Conservation (phyloP, 1,140 invertebrate genomes). For the Hestina assimilis region DNA sequence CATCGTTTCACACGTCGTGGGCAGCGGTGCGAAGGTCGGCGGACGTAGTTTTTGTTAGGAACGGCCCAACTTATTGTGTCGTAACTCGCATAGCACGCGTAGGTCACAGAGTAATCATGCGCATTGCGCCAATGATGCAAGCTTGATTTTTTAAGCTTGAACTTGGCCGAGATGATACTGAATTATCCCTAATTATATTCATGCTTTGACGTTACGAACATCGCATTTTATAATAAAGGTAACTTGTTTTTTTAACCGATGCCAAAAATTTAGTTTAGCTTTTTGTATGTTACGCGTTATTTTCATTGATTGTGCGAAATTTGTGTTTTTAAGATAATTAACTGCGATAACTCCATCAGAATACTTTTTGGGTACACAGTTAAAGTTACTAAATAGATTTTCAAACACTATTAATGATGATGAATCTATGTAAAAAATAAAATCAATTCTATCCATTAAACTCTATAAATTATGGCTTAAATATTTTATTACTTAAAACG, state of each 20-base stretch:
- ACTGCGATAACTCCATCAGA: too few relatives aligned
- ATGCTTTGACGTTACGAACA: neutral
- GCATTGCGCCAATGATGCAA: slow-evolving; percentile 42
- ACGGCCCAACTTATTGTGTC: slow-evolving; percentile 25
- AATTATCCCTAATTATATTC: slow-evolving; percentile 11
- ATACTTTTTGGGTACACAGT: too few relatives aligned
- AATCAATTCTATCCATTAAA: too few relatives aligned
- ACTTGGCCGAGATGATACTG: slow-evolving; percentile 47
- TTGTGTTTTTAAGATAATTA: too few relatives aligned
- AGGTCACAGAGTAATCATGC: slow-evolving; percentile 37
- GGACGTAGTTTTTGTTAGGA: slow-evolving; percentile 47
- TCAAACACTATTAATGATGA: too few relatives aligned
- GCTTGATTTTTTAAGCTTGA: slow-evolving; percentile 42
- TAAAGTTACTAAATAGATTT: too few relatives aligned
- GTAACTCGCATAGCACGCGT: slow-evolving; percentile 38
- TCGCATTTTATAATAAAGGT: neutral
- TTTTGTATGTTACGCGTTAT: too few relatives aligned
- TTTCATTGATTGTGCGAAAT: too few relatives aligned
- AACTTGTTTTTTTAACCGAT: neutral
- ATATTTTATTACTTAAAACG: too few relatives aligned
- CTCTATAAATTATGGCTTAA: too few relatives aligned
- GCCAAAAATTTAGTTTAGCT: neutral
- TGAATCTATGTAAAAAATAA: too few relatives aligned
- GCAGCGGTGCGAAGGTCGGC: slow-evolving; percentile 48
- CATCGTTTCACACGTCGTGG: slow-evolving; percentile 36